Conservation (phyloP, 2,113 vertebrate genomes). For the Chionis minor region DNA sequence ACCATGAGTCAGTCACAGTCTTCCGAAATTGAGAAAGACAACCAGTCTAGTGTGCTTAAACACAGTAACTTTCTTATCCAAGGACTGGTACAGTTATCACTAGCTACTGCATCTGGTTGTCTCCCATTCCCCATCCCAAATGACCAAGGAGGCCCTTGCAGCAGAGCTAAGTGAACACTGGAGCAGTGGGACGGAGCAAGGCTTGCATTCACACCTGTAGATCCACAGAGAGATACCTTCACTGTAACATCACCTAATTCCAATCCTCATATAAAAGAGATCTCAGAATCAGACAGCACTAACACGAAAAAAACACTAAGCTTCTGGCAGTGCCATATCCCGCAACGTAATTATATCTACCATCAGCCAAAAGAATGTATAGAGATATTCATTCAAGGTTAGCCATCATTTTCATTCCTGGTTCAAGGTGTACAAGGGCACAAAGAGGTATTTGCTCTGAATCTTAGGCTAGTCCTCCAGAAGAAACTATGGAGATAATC, state of each 20-base stretch:
- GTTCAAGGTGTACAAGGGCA: not conserved
- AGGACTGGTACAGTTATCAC: not conserved
- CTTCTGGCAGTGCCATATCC: constrained; percentile 15
- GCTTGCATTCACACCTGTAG: constrained; percentile 3
- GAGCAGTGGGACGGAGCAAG: not conserved
- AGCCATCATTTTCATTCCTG: not conserved
- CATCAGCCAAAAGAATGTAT: constrained; percentile 6
- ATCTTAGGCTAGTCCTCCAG: not conserved
- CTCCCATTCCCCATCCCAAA: not conserved
- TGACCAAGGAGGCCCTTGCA: not conserved
- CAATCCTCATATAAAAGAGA: not conserved
- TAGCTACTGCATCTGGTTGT: not conserved
- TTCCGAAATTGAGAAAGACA: not conserved
- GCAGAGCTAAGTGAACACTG: not conserved
- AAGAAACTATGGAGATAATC: not conserved
- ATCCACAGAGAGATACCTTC: not conserved
- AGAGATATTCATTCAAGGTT: not conserved
- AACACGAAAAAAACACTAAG: not conserved
- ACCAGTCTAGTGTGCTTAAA: not conserved
- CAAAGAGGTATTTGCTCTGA: not conserved
- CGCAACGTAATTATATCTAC: constrained; percentile 5
- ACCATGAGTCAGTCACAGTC: not conserved
- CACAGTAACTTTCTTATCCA: not conserved
- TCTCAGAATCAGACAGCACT: not conserved
- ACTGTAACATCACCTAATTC: not conserved